Evolutionary conservation across 35 echinoderm and acorn worm species (phyloP).

Genomic region (Strongylocentrotus purpuratus): DNA sequence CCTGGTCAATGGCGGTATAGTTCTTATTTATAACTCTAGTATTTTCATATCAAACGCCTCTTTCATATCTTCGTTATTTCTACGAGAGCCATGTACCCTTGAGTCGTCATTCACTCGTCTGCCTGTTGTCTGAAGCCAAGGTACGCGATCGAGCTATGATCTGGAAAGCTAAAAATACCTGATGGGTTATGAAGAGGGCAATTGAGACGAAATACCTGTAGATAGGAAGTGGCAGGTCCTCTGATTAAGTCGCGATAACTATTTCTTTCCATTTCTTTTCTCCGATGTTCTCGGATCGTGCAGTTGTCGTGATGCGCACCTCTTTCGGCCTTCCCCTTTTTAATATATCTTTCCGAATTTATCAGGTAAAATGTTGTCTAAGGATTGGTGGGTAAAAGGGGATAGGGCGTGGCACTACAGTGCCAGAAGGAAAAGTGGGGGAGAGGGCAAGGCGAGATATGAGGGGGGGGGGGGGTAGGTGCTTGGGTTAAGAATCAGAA

Average conservation of each 20-base stretch:
- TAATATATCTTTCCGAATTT: not conserved
- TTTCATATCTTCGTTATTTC: too few relatives aligned
- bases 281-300: not conserved
- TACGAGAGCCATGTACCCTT: too few relatives aligned
- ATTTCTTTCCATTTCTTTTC: not conserved
- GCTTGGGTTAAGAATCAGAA: not conserved
- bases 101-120: not conserved
- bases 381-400: not conserved
- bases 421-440: not conserved
- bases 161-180: not conserved
- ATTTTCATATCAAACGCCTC: too few relatives aligned
- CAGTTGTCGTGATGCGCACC: not conserved
- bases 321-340: not conserved
- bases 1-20: too few relatives aligned
- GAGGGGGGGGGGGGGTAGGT: not conserved
- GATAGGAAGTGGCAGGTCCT: not conserved
- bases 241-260: not conserved
- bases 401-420: not conserved
- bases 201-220: constrained; percentile 10
- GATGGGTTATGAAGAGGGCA: not conserved
- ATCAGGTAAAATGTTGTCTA: not conserved
- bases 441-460: not conserved
- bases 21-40: too few relatives aligned
- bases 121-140: not conserved
- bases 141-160: not conserved